Conservation (phyloP, 1,140 invertebrate genomes). For the Luehdorfia chinensis region DNA sequence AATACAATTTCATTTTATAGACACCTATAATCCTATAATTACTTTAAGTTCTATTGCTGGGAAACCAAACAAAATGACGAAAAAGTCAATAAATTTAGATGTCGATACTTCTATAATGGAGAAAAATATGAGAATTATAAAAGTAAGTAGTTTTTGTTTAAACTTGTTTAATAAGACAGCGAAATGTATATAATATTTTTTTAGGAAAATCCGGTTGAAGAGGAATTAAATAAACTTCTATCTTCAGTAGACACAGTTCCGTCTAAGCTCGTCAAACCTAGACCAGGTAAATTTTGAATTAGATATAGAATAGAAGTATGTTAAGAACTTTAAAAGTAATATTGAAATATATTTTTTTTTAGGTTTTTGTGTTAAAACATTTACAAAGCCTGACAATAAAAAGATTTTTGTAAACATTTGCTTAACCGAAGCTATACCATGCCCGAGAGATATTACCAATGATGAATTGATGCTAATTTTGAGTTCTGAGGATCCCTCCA, state of each 20-base stretch:
- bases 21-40: no score
- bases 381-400: conserved; percentile 80
- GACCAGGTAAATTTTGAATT: conserved; percentile 45
- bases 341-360: conserved; percentile 3
- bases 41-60: conserved; percentile 7
- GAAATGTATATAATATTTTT: conserved; percentile 22
- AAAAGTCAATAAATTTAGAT: conserved; percentile 66
- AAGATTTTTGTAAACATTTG: conserved; percentile 92
- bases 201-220: conserved; percentile 58
- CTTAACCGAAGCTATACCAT: conserved; percentile 84
- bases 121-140: conserved; percentile 66
- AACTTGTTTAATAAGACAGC: background rate
- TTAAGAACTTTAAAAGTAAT: background rate
- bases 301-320: background rate
- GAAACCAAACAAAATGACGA: conserved; percentile 45
- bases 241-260: conserved; percentile 46
- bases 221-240: conserved; percentile 66
- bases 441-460: conserved; percentile 88
- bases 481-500: conserved; percentile 83
- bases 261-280: conserved; percentile 58
- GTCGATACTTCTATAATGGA: conserved; percentile 71
- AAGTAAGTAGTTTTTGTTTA: conserved; percentile 35
- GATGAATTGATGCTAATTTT: conserved; percentile 84
- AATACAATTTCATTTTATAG: no score
- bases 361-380: conserved; percentile 92